Evolutionary conservation across 1,140 invertebrate species (phyloP).

Genomic region (Drosophila pruinosa): DNA sequence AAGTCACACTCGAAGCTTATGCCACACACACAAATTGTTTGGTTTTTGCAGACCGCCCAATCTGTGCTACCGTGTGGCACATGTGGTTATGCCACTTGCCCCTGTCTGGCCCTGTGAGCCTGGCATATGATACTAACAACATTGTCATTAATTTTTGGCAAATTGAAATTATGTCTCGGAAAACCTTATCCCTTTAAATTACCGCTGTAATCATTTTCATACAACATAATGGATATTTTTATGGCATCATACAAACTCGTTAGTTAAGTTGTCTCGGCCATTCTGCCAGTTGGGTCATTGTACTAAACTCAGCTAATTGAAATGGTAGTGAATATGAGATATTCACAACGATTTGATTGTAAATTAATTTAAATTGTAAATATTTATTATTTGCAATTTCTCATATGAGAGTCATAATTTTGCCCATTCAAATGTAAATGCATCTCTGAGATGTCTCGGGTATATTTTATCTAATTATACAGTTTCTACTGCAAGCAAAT

Average conservation of each 20-base stretch:
- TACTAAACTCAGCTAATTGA: too few species aligned
- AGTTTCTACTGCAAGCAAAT: not conserved
- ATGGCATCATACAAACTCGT: not conserved
- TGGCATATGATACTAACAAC: constrained; percentile 20
- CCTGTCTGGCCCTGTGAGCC: not conserved
- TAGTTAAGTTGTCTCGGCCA: not conserved
- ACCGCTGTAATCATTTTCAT: not conserved
- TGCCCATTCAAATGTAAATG: too few species aligned
- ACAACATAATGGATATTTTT: not conserved
- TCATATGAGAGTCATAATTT: too few species aligned
- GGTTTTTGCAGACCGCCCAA: constrained; percentile 19
- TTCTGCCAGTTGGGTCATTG: not conserved
- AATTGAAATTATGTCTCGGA: constrained; percentile 31
- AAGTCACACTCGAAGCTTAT: constrained; percentile 51
- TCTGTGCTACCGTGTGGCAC: constrained; percentile 35
- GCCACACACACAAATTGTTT: constrained; percentile 26
- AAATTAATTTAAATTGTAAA: too few species aligned
- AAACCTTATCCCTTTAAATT: not conserved
- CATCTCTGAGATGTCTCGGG: not conserved
- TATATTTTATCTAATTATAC: not conserved
- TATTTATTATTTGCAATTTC: too few species aligned
- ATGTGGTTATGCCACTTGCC: constrained; percentile 21
- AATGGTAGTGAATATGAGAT: too few species aligned
- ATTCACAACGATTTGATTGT: too few species aligned
- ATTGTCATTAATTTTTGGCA: constrained; percentile 40